Percentiles rank a stretch among this genome's conserved stretches.
Conservation (phyloP, 1,140 invertebrate species). For the Pollicipes pollicipes region DNA sequence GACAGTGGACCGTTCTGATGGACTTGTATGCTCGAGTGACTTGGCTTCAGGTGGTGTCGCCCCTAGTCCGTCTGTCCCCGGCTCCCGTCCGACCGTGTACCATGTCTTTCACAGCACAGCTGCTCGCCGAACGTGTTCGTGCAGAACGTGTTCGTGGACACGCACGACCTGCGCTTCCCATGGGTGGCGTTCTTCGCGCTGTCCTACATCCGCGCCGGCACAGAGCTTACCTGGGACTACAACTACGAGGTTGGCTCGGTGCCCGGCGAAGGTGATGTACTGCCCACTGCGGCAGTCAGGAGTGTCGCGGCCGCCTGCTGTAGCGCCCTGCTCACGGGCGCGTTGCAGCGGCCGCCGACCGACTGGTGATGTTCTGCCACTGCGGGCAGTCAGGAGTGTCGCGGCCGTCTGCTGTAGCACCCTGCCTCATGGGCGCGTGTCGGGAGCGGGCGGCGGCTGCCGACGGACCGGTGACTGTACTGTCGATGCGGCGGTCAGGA, state of each 20-base stretch:
- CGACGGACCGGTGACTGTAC: constrained; percentile 51
- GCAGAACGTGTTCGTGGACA: constrained; percentile 95
- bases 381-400: constrained; percentile 71
- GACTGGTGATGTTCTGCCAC: constrained; percentile 73
- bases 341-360: constrained; percentile 21
- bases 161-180: constrained; percentile 87
- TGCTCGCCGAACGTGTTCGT: constrained; percentile 91
- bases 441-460: constrained; percentile 18
- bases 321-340: constrained; percentile 23
- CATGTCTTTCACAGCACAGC: constrained; percentile 49
- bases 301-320: constrained; percentile 71
- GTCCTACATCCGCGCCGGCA: constrained; percentile 68
- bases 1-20: too few relatives aligned
- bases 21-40: too few relatives aligned
- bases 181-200: constrained; percentile 92
- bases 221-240: constrained; percentile 97
- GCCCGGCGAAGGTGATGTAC: constrained; percentile 67
- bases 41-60: too few relatives aligned
- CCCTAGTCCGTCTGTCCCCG: too few relatives aligned
- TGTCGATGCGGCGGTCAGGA: constrained; percentile 60
- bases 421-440: too few relatives aligned
- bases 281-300: constrained; percentile 72
- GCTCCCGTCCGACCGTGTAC: too few relatives aligned
- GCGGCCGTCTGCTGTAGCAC: constrained; percentile 63
- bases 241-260: constrained; percentile 90